Evolutionary conservation across 2,113 vertebrate genomes (phyloP), one percentile per base, ranked within the genome.

Genomic region (Heterochromis multidens): DNA sequence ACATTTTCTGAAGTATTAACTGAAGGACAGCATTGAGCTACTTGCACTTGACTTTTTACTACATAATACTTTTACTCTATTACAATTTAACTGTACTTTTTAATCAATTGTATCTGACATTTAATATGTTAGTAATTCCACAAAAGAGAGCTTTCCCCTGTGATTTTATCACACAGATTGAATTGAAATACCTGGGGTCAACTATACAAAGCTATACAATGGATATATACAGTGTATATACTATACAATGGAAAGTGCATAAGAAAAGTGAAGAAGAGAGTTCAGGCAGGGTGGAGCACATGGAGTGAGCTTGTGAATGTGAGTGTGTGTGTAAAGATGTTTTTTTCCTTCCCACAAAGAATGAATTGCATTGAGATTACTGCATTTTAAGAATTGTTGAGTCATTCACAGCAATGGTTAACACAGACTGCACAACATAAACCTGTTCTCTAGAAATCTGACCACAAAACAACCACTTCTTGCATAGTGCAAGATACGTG

Each of bases 381-480:
- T 4, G 57, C 31, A 52, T 35, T 58, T 49, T n/a, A 79, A 81
- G 17, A 70, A 35, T 9, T 52, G 77, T 70, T 54, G 19, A 35
- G 43, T 79, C 19, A 74, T 82, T 46, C 74, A 56, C 46, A 72
- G 67, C 31, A 43, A 60, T 40, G 74, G n/a, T 84, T 82, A 43
- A 70, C n/a, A 49, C 14, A 27, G 57, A 80, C 16, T 37, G 46
- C n/a, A 77, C 79, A 56, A 67, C 37, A 90, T 67, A 29, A 35
- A 33, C 35, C 23, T 79, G 31, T 56, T 72, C n/a, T 37, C 4
- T 33, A 21, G 8, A 63, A 84, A 46, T 70, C 1, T 56, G 27
- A 31, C 70, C 65, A 84, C 29, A 86, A 60, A 40, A 54, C 43
- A 85, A 59, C 52, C 12, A 43, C 33, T 25, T 85, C 70, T 37